Percentiles rank a stretch among this genome's conserved stretches.
phyloP scores from a whole-genome alignment of 2,113 vertebrate genomes.

The Gambusia affinis region DNA sequence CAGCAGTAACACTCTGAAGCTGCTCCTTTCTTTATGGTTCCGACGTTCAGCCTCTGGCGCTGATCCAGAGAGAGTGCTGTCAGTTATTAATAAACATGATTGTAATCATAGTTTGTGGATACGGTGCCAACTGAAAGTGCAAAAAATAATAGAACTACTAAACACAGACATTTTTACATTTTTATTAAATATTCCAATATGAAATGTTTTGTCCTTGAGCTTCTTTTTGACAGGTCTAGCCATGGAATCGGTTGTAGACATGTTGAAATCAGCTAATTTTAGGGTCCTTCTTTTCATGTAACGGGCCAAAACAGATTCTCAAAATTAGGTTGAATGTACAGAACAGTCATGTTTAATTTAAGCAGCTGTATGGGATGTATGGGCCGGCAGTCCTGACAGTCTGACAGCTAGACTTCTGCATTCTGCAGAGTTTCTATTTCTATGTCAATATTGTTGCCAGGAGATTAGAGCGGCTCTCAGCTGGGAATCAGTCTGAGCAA shows the following conservation, averaged over 20 bases:
- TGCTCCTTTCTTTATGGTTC: too few species aligned
- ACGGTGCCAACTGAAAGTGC: neutral
- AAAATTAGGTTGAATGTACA: neutral
- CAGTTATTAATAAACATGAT: neutral
- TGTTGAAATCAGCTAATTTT: neutral
- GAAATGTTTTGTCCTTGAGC: neutral
- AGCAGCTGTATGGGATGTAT: conserved; percentile 51
- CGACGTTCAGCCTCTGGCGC: neutral
- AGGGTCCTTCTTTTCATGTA: neutral
- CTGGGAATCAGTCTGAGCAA: conserved; percentile 73
- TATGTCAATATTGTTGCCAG: conserved; percentile 78
- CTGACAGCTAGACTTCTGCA: conserved; percentile 60
- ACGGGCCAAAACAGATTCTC: neutral
- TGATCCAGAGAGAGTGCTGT: too few species aligned
- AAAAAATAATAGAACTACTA: neutral
- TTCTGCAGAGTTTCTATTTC: conserved; percentile 73
- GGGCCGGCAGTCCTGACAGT: conserved; percentile 35
- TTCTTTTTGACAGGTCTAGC: neutral
- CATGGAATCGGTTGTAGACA: neutral
- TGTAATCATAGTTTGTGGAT: neutral
- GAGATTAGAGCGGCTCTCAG: conserved; percentile 78
- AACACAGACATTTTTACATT: neutral
- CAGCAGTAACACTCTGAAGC: too few species aligned
- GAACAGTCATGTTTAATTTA: neutral
- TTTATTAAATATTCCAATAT: neutral